Conservation (phyloP, 2,113 vertebrate species). For the Sinocyclocheilus maitianheensis region DNA sequence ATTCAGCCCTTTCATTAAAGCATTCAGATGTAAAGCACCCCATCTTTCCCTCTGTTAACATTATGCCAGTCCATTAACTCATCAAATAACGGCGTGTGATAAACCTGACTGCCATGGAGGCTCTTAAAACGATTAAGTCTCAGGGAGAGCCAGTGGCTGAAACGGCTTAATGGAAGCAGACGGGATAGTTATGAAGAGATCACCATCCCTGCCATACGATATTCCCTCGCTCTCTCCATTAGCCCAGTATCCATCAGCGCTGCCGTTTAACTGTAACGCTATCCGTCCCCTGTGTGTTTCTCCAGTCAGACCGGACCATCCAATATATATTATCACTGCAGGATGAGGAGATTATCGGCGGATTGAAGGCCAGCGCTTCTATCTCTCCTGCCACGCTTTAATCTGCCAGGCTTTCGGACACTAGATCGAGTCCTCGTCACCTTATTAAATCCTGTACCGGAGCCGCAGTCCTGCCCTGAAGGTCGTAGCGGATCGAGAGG, state of each 20-base stretch:
- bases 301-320: slow-evolving; percentile 69
- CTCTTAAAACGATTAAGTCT: slow-evolving; percentile 48
- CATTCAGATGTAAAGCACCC: slow-evolving; percentile 18
- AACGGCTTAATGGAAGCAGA: slow-evolving; percentile 58
- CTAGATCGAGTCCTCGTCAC: slow-evolving; percentile 29
- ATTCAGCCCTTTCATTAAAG: slow-evolving; percentile 9
- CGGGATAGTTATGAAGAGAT: slow-evolving; percentile 66
- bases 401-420: slow-evolving; percentile 52
- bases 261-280: slow-evolving; percentile 72
- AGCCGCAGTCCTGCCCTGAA: slow-evolving; percentile 45
- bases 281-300: slow-evolving; percentile 77
- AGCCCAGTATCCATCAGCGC: slow-evolving; percentile 75
- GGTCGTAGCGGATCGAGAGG: slow-evolving; percentile 45
- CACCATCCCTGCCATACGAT: slow-evolving; percentile 63
- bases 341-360: slow-evolving; percentile 73
- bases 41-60: slow-evolving; percentile 49
- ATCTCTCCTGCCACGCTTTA: slow-evolving; percentile 58
- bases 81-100: slow-evolving; percentile 60
- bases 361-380: slow-evolving; percentile 59
- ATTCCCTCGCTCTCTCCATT: slow-evolving; percentile 72
- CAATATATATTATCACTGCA: slow-evolving; percentile 72
- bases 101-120: slow-evolving; percentile 32
- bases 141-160: slow-evolving; percentile 40
- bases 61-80: slow-evolving; percentile 60
- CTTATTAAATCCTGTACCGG: slow-evolving; percentile 16